Evolutionary conservation across 2,797 vertebrate genomes (phyloP).

Genomic region (Microhierax caerulescens): DNA sequence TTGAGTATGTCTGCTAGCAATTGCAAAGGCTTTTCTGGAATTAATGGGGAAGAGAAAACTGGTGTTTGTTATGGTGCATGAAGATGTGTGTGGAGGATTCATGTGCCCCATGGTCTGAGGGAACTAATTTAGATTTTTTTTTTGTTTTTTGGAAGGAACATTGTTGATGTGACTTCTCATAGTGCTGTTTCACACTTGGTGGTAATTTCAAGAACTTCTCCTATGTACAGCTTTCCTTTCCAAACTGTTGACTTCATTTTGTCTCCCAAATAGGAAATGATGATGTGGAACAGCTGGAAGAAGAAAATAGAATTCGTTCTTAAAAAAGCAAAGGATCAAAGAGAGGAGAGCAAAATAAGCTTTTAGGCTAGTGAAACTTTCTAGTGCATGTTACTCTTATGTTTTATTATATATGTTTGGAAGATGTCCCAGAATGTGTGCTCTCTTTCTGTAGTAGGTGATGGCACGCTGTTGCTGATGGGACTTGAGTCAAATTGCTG

Average conservation of each 20-base stretch:
- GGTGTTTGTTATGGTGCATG: neutral
- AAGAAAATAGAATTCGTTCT: neutral
- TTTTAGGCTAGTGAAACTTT: constrained; percentile 11
- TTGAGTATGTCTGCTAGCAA: neutral
- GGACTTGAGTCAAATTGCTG: constrained; percentile 59
- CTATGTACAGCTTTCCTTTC: neutral
- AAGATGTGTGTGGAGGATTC: neutral
- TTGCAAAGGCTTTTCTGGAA: neutral
- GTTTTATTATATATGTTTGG: neutral
- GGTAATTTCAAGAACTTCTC: neutral
- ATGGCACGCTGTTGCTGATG: constrained; percentile 27
- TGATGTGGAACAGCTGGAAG: neutral
- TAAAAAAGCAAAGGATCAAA: neutral
- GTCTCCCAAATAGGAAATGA: neutral
- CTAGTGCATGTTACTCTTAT: neutral
- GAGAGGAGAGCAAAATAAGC: neutral
- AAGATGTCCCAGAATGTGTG: neutral
- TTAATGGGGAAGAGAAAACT: neutral
- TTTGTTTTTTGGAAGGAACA: neutral
- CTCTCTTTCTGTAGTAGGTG: neutral
- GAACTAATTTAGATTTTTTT: neutral
- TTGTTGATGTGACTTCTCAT: neutral
- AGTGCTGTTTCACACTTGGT: neutral
- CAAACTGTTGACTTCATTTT: neutral
- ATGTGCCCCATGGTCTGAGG: neutral